Conservation (phyloP, 2,888 invertebrate genomes). For the Pocota personata region DNA sequence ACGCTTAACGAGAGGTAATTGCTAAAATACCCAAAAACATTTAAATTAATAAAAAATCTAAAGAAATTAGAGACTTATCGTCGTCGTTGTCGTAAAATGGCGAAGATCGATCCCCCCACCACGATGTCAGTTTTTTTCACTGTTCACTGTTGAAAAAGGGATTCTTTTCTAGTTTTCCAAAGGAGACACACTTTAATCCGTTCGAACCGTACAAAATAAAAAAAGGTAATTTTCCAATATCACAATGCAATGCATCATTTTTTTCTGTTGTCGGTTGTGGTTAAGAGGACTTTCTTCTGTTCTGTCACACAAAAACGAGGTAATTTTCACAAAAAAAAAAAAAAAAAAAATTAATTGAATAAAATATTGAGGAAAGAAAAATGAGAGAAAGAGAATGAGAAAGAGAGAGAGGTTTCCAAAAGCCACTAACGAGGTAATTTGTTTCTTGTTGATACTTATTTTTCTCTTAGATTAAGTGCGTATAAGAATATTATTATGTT, state of each 20-base stretch:
- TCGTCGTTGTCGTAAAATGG: conserved; percentile 20
- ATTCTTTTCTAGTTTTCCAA: conserved; percentile 45
- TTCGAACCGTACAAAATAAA: conserved; percentile 6
- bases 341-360: conserved; percentile 19
- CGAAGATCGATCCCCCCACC: conserved; percentile 39
- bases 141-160: conserved; percentile 50
- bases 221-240: conserved; percentile 68
- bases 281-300: conserved; percentile 58
- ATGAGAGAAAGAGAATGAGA: neutral
- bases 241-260: conserved; percentile 58
- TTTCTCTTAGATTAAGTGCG: conserved; percentile 64
- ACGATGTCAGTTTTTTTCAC: conserved; percentile 49
- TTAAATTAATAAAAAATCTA: conserved; percentile 35
- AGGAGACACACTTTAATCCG: conserved; percentile 4
- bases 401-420: conserved; percentile 46
- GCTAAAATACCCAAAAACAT: conserved; percentile 47
- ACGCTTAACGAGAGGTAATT: conserved; percentile 57
- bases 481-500: conserved; percentile 14
- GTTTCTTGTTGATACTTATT: conserved; percentile 59
- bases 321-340: conserved; percentile 52
- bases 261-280: conserved; percentile 60
- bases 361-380: conserved; percentile 16
- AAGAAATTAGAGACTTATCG: conserved; percentile 33
- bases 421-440: conserved; percentile 68
- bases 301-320: conserved; percentile 61